Conservation (phyloP, 2,888 invertebrate species). For the Sinotaia quadrata region DNA sequence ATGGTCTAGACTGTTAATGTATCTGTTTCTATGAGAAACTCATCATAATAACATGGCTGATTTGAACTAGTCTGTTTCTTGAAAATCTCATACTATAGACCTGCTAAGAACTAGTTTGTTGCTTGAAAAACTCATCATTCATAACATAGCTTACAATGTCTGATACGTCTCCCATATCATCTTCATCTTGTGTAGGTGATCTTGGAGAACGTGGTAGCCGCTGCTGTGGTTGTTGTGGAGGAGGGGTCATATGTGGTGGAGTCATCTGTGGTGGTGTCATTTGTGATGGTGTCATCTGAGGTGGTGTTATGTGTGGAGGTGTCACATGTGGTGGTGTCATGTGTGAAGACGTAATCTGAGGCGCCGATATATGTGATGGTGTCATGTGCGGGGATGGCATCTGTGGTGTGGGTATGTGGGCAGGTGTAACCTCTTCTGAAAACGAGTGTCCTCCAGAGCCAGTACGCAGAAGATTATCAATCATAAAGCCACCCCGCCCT, state of each 20-base stretch:
- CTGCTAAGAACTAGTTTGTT: slow-evolving; percentile 35
- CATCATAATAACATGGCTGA: background rate
- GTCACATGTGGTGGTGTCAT: slow-evolving; percentile 6
- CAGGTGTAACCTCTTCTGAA: slow-evolving; percentile 5
- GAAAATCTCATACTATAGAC: no score
- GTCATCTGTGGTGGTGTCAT: slow-evolving; percentile 11
- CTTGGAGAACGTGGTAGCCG: slow-evolving; percentile 2
- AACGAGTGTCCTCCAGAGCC: slow-evolving; percentile 9
- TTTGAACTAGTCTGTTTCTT: background rate
- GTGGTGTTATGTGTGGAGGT: slow-evolving; percentile 5
- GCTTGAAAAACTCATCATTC: slow-evolving; percentile 51
- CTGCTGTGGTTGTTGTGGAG: background rate
- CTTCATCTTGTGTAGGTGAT: slow-evolving; percentile 38
- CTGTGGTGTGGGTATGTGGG: slow-evolving; percentile 5
- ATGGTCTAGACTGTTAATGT: background rate
- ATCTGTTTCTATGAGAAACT: background rate
- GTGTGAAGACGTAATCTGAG: background rate
- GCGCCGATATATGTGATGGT: slow-evolving; percentile 12
- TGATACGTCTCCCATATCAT: slow-evolving; percentile 52
- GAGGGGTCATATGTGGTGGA: slow-evolving; percentile 5
- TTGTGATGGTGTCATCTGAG: background rate
- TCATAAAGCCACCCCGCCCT: slow-evolving; percentile 51
- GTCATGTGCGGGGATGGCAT: slow-evolving; percentile 18
- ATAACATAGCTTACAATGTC: slow-evolving; percentile 60
- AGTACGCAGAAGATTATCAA: slow-evolving; percentile 46